Percentiles rank a stretch among this genome's conserved stretches.
Evolutionary conservation across 2,113 vertebrate species (phyloP).

Genomic region (Tachysurus vachellii): DNA sequence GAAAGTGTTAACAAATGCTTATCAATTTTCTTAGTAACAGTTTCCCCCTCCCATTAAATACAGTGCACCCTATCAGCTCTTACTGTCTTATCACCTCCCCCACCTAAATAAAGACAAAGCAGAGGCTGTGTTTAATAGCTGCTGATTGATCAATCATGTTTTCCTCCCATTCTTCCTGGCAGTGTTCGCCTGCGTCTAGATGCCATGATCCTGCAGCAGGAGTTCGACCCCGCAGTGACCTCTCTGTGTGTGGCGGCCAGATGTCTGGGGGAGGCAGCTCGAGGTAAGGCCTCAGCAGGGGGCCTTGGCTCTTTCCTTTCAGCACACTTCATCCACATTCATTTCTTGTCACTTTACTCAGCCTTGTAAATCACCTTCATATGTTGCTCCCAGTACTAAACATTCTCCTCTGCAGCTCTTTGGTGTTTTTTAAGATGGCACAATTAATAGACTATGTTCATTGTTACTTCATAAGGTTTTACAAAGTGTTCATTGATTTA

Average conservation of each 20-base stretch:
- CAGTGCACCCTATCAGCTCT: not conserved
- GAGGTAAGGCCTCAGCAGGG: conserved; percentile 73
- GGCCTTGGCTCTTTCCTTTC: conserved; percentile 46
- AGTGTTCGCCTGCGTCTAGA: conserved; percentile 78
- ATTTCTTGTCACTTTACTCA: conserved; percentile 9
- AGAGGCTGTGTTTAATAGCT: conserved; percentile 31
- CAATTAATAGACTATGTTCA: not conserved
- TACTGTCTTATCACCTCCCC: conserved; percentile 8
- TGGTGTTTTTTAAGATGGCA: conserved; percentile 6
- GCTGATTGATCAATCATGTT: conserved; percentile 55
- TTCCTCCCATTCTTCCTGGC: conserved; percentile 24
- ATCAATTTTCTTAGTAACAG: conserved; percentile 2
- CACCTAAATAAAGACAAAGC: conserved; percentile 25
- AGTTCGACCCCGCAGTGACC: conserved; percentile 79
- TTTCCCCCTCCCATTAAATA: not conserved
- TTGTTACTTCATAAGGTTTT: no score
- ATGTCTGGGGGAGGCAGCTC: conserved; percentile 77
- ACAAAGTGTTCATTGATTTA: not conserved
- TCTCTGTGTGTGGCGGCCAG: conserved; percentile 80
- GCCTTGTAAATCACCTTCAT: conserved; percentile 39
- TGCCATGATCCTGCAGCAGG: conserved; percentile 79
- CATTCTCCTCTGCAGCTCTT: not conserved
- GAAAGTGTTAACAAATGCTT: not conserved
- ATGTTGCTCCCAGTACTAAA: not conserved
- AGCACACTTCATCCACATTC: conserved; percentile 20